Conservation (phyloP, 2,113 vertebrate genomes). For the Caranx melampygus region DNA sequence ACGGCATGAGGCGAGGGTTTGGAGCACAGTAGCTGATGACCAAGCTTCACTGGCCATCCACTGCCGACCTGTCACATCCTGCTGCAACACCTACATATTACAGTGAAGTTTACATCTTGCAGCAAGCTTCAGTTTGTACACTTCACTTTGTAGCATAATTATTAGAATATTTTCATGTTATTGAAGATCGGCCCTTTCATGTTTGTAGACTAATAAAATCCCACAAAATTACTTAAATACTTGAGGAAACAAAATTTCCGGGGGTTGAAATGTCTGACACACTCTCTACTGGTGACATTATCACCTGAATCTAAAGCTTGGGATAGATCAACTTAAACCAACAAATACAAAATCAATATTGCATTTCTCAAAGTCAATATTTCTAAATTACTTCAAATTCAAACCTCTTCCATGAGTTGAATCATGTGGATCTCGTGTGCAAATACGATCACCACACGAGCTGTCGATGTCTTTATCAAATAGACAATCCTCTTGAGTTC, state of each 20-base stretch:
- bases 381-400: background rate
- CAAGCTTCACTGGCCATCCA: slow-evolving; percentile 77
- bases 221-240: too few species aligned
- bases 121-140: too few species aligned
- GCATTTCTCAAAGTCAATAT: background rate
- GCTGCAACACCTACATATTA: slow-evolving; percentile 52
- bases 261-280: too few species aligned
- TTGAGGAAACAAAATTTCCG: too few species aligned
- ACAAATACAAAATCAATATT: too few species aligned
- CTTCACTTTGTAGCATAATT: too few species aligned
- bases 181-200: too few species aligned
- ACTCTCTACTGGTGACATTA: too few species aligned
- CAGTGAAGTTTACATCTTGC: too few species aligned
- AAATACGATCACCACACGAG: background rate
- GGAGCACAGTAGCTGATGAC: slow-evolving; percentile 47
- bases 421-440: background rate
- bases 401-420: background rate
- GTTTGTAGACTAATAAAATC: too few species aligned
- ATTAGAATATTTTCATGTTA: too few species aligned
- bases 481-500: slow-evolving; percentile 57
- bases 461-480: slow-evolving; percentile 60
- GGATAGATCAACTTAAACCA: background rate
- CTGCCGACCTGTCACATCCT: slow-evolving; percentile 75
- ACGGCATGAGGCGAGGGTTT: slow-evolving; percentile 54
- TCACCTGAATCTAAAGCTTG: too few species aligned